Evolutionary conservation across 1,140 invertebrate genomes (phyloP), one percentile per base, ranked within the genome.

Genomic region (Choristoneura fumiferana): DNA sequence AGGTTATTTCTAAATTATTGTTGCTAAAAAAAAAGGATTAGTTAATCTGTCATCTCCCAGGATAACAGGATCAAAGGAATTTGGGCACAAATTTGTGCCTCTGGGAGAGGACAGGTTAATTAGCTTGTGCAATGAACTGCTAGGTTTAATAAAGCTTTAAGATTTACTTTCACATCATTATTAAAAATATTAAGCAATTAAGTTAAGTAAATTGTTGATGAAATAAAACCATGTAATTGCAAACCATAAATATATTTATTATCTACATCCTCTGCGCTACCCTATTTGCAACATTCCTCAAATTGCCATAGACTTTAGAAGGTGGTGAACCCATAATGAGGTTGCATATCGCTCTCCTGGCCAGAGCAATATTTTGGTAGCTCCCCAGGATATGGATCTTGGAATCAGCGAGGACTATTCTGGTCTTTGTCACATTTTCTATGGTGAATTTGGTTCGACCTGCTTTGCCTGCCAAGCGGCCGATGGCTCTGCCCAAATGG

Each of bases 371-470:
- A 85, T 99, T 99, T 89, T 99, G 96, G 89, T 95, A 99, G 63
- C 98, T 98, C 36, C 99, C 99, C 39, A 99, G 91, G 59, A 99
- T 97, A 84, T 99, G 98, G 66, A 99, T 96, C 92, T 98, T 99
- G 61, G 92, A 94, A 78, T 99, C 98, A 38, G 98, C 98, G 54
- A 99, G 87, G 14, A 99, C 97, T 74, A 99, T 99, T 87, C 99
- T 94, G 0, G 98, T 99, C 90, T 99, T 99, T 8, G 98, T 99
- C 0, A 96, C 97, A 90, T 99, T 99, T 91, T 99, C 98, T 78
- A 99, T 99, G 1, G 98, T 99, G 75, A 97, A 99, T 82, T 99
- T 99, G 2, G 98, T 99, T 62, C 96, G 93, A 14, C 98, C 99
- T 60, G 97, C 96, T 91, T 99, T 99, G 0, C 99, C 99, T 10